A percentile compares a stretch with the other conserved stretches of the same genome.
Conservation (phyloP, 2,888 invertebrate species). For the Drosophila kuntzei region DNA sequence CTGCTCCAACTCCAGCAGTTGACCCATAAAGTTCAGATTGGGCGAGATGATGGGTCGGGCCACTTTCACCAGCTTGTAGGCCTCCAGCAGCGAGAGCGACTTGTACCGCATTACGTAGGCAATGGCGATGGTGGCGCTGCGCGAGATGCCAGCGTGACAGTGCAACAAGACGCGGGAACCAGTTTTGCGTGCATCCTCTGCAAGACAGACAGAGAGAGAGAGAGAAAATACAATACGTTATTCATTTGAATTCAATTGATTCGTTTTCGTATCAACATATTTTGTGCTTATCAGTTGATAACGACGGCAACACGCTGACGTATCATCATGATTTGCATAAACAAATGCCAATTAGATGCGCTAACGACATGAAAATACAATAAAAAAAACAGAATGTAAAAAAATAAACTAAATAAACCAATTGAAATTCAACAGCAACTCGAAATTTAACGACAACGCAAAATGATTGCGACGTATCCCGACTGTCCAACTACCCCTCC, state of each 20-base stretch:
- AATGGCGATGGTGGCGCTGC: slow-evolving; percentile 97
- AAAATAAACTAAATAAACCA: slow-evolving; percentile 9
- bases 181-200: slow-evolving; percentile 86
- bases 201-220: slow-evolving; percentile 62
- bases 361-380: slow-evolving; percentile 16
- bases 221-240: slow-evolving; percentile 1
- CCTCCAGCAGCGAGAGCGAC: slow-evolving; percentile 93
- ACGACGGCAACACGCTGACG: slow-evolving; percentile 21
- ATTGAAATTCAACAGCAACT: slow-evolving; percentile 50
- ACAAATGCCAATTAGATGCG: slow-evolving; percentile 55
- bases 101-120: slow-evolving; percentile 97
- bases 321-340: slow-evolving; percentile 41
- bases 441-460: slow-evolving; percentile 59
- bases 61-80: slow-evolving; percentile 93
- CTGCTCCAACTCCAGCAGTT: slow-evolving; percentile 93
- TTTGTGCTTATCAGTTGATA: slow-evolving; percentile 53
- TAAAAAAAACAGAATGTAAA: not conserved
- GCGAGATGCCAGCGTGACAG: slow-evolving; percentile 97
- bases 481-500: too few species aligned
- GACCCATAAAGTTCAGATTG: slow-evolving; percentile 97
- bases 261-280: slow-evolving; percentile 6
- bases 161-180: slow-evolving; percentile 91
- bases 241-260: not conserved
- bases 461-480: too few species aligned
- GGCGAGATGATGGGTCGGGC: slow-evolving; percentile 96